Evolutionary conservation across 2,888 invertebrate species (phyloP), one percentile per base, ranked within the genome.

Genomic region (Syrista parreyssii): DNA sequence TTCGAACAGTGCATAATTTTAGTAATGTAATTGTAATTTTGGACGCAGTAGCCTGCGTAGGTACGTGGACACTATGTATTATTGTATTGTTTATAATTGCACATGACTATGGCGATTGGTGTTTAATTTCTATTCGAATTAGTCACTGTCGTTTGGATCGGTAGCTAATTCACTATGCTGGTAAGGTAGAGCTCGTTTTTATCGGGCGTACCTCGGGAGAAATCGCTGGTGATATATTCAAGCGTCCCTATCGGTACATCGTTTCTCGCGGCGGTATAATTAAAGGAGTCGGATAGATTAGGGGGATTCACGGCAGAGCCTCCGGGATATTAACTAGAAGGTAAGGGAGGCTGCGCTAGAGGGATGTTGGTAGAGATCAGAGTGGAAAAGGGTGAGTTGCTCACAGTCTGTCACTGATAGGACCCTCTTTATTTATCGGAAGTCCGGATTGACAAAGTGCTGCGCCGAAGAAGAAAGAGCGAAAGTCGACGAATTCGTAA

Each of bases 201-300:
- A 76, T 78, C 78, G 74, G 73, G 11, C 34, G 73, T 68, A 30
- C 75, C 68, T 71, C 73, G 55, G n/a, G 84, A 84, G 84, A 85
- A 84, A 85, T 85, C 80, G 80, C 84, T 74, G 68, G 80, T 75
- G 75, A 85, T 85, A 84, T 84, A 84, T 84, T 80, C 81, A 78
- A 78, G 68, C 36, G 75, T 79, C 82, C 75, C 83, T 84, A 84
- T 83, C 79, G 82, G 80, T 74, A 83, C 85, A 83, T 83, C 83
- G 81, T 82, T 81, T 82, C 81, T 82, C 84, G 78, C 81, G 79
- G 80, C 79, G 83, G 83, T 85, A 84, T 85, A 85, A 85, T 85
- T 85, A 84, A 85, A 85, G 85, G 79, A 84, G 81, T 80, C 78
- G 82, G 81, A 83, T 82, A 82, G 85, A 85, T 85, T 85, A 84